These are phyloP conservation scores for Andrena fulva DNA, from an alignment of 2,888 invertebrate species.

Conservation along the genomic window DNA sequence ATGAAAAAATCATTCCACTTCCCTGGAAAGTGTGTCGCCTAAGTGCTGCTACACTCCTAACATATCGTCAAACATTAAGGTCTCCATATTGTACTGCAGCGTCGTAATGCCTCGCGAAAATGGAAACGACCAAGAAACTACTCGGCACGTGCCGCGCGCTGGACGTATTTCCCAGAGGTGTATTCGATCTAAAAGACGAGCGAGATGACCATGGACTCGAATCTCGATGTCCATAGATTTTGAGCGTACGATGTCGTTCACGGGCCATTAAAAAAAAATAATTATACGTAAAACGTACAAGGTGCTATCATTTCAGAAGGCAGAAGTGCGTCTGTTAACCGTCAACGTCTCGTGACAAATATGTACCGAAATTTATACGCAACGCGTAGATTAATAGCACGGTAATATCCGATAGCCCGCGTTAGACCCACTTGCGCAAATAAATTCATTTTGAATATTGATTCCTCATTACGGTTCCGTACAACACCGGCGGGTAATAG, in stretches of 20 bases:
- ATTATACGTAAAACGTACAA: neutral
- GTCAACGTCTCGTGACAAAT: too few species aligned
- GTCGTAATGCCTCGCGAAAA: conserved; percentile 37
- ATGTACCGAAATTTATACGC: conserved; percentile 1
- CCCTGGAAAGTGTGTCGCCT: neutral
- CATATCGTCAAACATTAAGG: conserved; percentile 26
- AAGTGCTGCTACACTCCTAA: neutral
- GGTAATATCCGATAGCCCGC: conserved; percentile 1
- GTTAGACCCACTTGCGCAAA: conserved; percentile 33
- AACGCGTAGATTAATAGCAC: conserved; percentile 1
- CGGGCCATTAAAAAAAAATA: neutral
- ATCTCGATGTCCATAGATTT: conserved; percentile 57
- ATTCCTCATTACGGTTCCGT: conserved; percentile 49
- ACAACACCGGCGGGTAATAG: conserved; percentile 48
- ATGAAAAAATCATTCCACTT: conserved; percentile 1
- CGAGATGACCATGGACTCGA: conserved; percentile 27
- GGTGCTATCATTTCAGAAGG: too few species aligned
- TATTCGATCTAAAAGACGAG: conserved; percentile 61
- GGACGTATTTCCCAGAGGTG: conserved; percentile 69
- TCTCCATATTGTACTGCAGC: neutral
- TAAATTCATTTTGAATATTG: conserved; percentile 64
- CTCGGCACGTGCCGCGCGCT: conserved; percentile 43
- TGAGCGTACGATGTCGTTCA: conserved; percentile 39
- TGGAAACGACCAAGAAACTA: conserved; percentile 47
- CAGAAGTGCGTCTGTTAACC: too few species aligned